A percentile compares a stretch with the other conserved stretches of the same genome.
phyloP scores from a whole-genome alignment of 2,113 vertebrate genomes.

The Corythornis vintsioides region DNA sequence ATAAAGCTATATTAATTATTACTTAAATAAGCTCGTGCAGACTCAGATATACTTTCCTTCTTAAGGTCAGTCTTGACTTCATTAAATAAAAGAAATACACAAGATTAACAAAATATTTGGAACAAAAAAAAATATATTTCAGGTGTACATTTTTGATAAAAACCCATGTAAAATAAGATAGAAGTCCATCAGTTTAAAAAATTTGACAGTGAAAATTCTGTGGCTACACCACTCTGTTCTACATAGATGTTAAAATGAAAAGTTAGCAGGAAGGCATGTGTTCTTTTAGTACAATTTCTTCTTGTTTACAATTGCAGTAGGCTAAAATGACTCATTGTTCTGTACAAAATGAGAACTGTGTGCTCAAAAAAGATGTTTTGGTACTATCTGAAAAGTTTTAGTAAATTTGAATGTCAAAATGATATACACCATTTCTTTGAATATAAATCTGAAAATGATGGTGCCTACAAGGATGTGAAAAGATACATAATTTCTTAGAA shows the following conservation, averaged over 20 bases:
- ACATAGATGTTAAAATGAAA: constrained; percentile 32
- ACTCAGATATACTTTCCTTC: background rate
- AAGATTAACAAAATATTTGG: background rate
- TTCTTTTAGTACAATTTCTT: constrained; percentile 54
- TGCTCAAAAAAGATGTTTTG: constrained; percentile 26
- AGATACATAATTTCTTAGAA: background rate
- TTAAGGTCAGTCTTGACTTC: background rate
- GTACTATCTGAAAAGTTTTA: constrained; percentile 17
- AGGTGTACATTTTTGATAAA: background rate
- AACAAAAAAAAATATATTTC: background rate
- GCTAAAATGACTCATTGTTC: constrained; percentile 37
- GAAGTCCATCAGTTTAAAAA: background rate
- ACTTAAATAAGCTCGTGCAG: background rate
- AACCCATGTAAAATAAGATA: background rate
- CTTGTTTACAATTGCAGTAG: constrained; percentile 56
- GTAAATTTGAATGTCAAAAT: constrained; percentile 8
- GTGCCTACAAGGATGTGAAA: background rate
- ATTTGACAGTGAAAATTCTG: constrained; percentile 4
- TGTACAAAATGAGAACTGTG: constrained; percentile 2
- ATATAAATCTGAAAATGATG: background rate
- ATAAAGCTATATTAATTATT: background rate
- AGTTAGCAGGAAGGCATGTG: constrained; percentile 37
- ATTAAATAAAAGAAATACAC: background rate
- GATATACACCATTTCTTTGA: background rate
- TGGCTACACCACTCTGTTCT: constrained; percentile 40